Percentiles rank a stretch among this genome's conserved stretches.
These are phyloP conservation scores for Austrofundulus limnaeus DNA, from an alignment of 2,113 vertebrate species.

Conservation along the genomic window DNA sequence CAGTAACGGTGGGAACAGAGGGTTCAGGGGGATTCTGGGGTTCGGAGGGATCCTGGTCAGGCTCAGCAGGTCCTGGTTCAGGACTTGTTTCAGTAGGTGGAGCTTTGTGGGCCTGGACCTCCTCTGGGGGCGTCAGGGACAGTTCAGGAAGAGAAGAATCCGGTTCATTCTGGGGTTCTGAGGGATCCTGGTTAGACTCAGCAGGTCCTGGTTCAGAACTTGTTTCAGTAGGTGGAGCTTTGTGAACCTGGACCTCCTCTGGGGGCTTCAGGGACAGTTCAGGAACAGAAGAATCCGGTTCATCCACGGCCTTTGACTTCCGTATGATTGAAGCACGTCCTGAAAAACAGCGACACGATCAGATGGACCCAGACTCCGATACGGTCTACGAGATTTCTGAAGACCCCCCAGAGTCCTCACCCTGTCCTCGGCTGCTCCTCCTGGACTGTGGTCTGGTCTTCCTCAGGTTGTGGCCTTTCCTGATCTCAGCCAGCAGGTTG, in stretches of 20 bases:
- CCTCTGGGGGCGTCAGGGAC: not conserved
- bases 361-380: not conserved
- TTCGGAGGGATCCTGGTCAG: not conserved
- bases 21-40: not conserved
- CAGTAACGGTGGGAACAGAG: not conserved
- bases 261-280: constrained; percentile 4
- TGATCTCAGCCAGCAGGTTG: constrained; percentile 60
- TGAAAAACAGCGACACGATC: constrained; percentile 6
- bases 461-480: constrained; percentile 46
- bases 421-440: not conserved
- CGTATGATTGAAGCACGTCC: not conserved
- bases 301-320: not conserved
- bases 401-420: constrained; percentile 11
- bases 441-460: constrained; percentile 8
- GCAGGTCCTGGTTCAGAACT: not conserved
- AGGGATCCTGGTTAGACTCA: not conserved
- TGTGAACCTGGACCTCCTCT: not conserved
- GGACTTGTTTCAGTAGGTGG: not conserved
- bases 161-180: not conserved
- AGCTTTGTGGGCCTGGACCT: not conserved
- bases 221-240: not conserved
- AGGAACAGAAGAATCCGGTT: not conserved
- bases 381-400: not conserved
- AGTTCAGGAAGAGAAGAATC: not conserved
- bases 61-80: not conserved